These are phyloP conservation scores for Ataeniobius toweri DNA, from an alignment of 2,797 vertebrate species.

Conservation along the genomic window DNA sequence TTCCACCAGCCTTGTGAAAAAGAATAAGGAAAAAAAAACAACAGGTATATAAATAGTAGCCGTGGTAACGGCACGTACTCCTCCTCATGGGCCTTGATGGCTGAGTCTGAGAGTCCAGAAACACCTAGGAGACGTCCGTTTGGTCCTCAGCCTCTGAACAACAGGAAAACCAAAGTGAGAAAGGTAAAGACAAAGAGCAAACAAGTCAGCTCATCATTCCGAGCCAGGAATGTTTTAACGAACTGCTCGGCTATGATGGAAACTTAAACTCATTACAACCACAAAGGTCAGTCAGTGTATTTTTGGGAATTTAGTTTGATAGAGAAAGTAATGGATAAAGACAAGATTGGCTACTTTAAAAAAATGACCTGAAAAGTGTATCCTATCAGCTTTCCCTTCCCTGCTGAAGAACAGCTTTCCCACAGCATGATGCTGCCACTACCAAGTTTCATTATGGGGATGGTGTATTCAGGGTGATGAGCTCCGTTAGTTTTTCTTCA, in stretches of 20 bases:
- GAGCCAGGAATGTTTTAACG: no score
- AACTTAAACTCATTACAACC: no score
- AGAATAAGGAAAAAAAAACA: conserved; percentile 28
- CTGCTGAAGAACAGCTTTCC: neutral
- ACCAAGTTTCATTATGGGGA: neutral
- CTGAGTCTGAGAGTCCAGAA: conserved; percentile 77
- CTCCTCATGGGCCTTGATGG: conserved; percentile 71
- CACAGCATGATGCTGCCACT: neutral
- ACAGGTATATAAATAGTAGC: conserved; percentile 73
- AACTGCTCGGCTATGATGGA: no score
- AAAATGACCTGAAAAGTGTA: no score
- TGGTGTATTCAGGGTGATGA: no score
- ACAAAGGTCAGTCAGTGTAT: no score
- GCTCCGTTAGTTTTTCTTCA: no score
- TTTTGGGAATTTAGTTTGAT: no score
- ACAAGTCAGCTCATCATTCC: conserved; percentile 18
- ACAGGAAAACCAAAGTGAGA: conserved; percentile 14
- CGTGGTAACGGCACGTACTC: conserved; percentile 76
- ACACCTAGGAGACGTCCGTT: conserved; percentile 79
- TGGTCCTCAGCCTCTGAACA: conserved; percentile 79
- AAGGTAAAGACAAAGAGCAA: conserved; percentile 45
- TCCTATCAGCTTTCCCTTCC: neutral
- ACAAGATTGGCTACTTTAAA: no score
- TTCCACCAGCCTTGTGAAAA: conserved; percentile 70
- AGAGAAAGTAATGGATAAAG: no score